Conservation (phyloP, 2,113 vertebrate genomes). For the Petromus typicus region DNA sequence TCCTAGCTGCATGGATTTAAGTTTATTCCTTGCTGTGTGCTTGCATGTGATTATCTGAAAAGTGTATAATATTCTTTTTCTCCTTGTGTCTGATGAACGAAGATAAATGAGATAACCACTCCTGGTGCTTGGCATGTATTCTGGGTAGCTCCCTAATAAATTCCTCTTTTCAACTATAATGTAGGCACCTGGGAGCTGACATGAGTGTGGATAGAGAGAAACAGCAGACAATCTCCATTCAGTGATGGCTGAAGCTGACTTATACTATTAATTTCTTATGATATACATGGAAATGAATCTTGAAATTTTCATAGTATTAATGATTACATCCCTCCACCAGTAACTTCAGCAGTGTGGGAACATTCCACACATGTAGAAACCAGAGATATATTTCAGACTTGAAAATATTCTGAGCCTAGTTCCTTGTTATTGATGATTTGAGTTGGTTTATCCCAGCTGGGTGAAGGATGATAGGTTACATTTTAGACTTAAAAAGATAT, state of each 20-base stretch:
- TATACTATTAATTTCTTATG: not conserved
- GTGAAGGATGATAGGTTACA: not conserved
- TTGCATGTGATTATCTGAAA: constrained; percentile 16
- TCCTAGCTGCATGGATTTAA: not conserved
- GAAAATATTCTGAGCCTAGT: not conserved
- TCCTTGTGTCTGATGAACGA: constrained; percentile 16
- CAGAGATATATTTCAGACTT: constrained; percentile 50
- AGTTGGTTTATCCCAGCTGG: not conserved
- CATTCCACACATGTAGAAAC: not conserved
- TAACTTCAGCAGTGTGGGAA: constrained; percentile 8
- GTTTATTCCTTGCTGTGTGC: not conserved
- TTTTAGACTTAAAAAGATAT: constrained; percentile 12
- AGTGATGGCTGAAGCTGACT: not conserved
- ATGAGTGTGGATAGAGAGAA: not conserved
- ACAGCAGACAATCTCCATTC: not conserved
- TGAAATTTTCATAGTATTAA: not conserved
- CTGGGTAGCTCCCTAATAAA: not conserved
- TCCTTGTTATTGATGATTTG: constrained; percentile 18
- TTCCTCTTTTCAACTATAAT: not conserved
- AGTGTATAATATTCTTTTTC: not conserved
- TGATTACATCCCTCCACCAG: not conserved
- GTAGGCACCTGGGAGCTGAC: not conserved
- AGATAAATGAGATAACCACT: constrained; percentile 20
- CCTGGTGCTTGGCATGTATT: not conserved
- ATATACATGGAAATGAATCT: not conserved